These are phyloP conservation scores for Conus ventricosus DNA, from an alignment of 1,140 invertebrate genomes.

Conservation along the genomic window DNA sequence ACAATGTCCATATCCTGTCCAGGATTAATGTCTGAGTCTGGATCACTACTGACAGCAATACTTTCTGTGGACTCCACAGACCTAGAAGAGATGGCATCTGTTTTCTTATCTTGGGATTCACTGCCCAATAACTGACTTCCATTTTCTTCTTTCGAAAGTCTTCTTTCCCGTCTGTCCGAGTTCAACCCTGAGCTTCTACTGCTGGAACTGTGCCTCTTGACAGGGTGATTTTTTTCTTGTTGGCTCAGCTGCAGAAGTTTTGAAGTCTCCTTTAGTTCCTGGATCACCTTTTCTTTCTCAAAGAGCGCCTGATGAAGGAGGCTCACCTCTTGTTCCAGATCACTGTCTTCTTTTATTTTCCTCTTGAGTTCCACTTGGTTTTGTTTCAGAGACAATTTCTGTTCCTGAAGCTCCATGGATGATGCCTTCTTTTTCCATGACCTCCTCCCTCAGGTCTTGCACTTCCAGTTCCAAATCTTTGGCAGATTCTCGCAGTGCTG, in stretches of 20 bases:
- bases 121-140: neutral
- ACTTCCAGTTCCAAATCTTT: neutral
- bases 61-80: conserved; percentile 27
- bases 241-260: neutral
- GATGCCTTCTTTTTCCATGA: conserved; percentile 43
- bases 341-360: conserved; percentile 31
- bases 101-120: neutral
- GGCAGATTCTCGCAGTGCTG: conserved; percentile 1
- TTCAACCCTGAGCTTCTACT: neutral
- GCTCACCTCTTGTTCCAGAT: conserved; percentile 37
- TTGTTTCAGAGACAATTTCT: conserved; percentile 38
- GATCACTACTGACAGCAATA: conserved; percentile 22
- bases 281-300: conserved; percentile 17
- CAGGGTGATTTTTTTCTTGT: neutral
- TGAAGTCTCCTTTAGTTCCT: neutral
- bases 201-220: neutral
- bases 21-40: conserved; percentile 45
- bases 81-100: conserved; percentile 1
- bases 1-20: conserved; percentile 53
- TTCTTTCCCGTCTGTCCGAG: conserved; percentile 16
- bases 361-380: conserved; percentile 13
- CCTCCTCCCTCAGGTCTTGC: conserved; percentile 34
- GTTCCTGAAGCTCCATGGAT: conserved; percentile 41
- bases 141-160: neutral
- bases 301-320: neutral